Evolutionary conservation across 64 coral and sea anemone genomes (phyloP), one percentile per base, ranked within the genome.

Genomic region (Montipora sp.): DNA sequence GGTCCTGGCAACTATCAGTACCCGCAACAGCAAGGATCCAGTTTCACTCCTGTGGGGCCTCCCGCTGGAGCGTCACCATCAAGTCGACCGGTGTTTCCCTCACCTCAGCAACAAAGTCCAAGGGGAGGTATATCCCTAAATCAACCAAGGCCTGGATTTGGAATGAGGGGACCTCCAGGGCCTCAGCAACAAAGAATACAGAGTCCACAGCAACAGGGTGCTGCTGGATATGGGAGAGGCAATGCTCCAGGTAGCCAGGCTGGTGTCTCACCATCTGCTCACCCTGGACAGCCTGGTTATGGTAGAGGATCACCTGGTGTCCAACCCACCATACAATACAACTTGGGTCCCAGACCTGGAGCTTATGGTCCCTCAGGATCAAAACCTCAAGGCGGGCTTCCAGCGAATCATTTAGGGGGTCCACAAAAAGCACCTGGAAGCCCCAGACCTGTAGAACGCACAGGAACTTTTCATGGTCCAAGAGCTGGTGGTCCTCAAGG

Each of bases 141-240:
- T 67, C 89, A 90, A 66, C 89, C 89, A 50, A 71, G 89, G 58
- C 74, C 89, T 79, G 89, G 83, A 4, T 82, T 73, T 87, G 60
- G 94, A 22, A 57, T 58, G 4, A 85, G 59, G 48, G 94, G 75
- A 47, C 83, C 94, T 69, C 50, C 80, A 12, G 93, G 80, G 43
- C 90, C 88, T 46, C 92, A 88, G 10, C 84, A 85, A 36, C 92
- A 84, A 22, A 89, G 81, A 83, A 47, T 85, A 49, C 82, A 69
- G 47, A 45, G 36, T 22, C 82, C 82, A 23, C 13, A 48, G 76
- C 93, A 95, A 60, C 93, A 95, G 57, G 82, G 79, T 87, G 58
- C 83, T 5, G 51, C 24, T 80, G 95, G 95, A 4, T 84, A 58
- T 89, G 51, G 85, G 59, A 81, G 80, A 71, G 92, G 91, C 23